Evolutionary conservation across 2,888 invertebrate genomes (phyloP).

Genomic region (Pseudococcus longispinus): DNA sequence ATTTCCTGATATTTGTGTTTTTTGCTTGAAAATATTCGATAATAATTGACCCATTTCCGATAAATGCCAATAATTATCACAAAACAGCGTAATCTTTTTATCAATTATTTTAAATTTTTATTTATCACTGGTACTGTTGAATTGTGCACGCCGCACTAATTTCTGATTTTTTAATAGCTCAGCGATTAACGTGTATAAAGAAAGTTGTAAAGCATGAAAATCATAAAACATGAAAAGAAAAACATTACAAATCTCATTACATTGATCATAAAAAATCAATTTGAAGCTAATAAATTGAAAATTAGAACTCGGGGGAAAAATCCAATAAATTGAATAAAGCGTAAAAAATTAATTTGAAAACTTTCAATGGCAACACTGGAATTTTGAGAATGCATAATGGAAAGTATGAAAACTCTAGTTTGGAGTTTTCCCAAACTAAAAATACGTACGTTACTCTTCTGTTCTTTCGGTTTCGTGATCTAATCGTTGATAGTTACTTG

Average conservation of each 20-base stretch:
- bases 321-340: no score
- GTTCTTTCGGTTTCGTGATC: no score
- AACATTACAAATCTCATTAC: background rate
- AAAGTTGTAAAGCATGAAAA: background rate
- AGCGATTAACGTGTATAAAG: background rate
- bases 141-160: slow-evolving; percentile 36
- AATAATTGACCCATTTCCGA: background rate
- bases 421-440: no score
- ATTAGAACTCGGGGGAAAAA: no score
- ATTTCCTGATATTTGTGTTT: background rate
- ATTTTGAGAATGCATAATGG: background rate
- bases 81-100: background rate
- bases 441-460: no score
- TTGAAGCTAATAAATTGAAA: background rate
- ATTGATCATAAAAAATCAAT: background rate
- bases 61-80: background rate
- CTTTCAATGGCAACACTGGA: background rate
- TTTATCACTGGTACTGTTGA: background rate
- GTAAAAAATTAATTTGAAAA: no score
- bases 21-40: background rate
- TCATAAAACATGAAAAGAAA: no score
- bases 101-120: background rate
- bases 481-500: no score
- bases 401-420: no score
- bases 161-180: background rate